Evolutionary conservation across 2,113 vertebrate genomes (phyloP).

Genomic region (Rhinolophus ferrumequinum): DNA sequence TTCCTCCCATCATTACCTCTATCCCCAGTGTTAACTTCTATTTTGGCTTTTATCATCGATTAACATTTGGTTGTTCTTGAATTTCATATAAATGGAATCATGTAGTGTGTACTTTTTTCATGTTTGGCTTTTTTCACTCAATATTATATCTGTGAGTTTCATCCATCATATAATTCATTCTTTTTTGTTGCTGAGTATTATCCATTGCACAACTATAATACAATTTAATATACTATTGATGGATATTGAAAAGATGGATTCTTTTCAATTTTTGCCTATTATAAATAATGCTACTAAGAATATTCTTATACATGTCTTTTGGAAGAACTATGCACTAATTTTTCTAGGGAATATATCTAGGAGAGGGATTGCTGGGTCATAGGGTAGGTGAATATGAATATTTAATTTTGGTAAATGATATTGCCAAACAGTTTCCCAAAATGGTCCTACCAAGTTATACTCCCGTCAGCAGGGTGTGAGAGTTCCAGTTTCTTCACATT

Average conservation of each 20-base stretch:
- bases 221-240: not conserved
- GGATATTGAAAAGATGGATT: not conserved
- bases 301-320: not conserved
- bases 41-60: not conserved
- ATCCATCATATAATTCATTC: not conserved
- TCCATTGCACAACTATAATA: not conserved
- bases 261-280: not conserved
- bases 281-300: not conserved
- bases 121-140: not conserved
- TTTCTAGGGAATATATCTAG: not conserved
- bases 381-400: not conserved
- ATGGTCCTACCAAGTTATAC: not conserved
- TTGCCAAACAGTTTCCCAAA: not conserved
- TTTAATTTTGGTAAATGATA: not conserved
- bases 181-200: not conserved
- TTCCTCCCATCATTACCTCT: not conserved
- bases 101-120: not conserved
- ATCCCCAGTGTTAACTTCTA: not conserved
- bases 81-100: not conserved
- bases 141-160: not conserved
- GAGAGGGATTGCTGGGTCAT: not conserved
- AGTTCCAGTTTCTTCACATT: not conserved
- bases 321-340: not conserved
- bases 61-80: not conserved
- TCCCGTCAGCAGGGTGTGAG: not conserved